A percentile compares a stretch with the other conserved stretches of the same genome.
Conservation (phyloP, 2,888 invertebrate species). For the Aphrophora alni region DNA sequence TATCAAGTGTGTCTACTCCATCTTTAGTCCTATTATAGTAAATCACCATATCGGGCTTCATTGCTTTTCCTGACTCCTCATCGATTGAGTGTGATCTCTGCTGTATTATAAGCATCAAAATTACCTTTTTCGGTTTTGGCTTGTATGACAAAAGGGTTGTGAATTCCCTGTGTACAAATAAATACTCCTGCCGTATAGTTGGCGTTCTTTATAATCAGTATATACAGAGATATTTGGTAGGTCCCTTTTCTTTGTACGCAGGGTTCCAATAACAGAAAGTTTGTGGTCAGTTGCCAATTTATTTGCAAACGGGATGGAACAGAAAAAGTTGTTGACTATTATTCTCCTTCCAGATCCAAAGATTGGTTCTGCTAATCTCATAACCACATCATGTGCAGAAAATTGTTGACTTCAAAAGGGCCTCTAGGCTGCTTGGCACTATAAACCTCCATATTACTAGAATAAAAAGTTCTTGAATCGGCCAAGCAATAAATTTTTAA, state of each 20-base stretch:
- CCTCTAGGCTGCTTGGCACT: background rate
- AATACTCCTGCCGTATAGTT: background rate
- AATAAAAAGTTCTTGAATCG: slow-evolving; percentile 9
- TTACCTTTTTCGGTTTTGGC: background rate
- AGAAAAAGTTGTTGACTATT: slow-evolving; percentile 13
- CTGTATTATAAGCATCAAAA: background rate
- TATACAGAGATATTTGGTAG: slow-evolving; percentile 4
- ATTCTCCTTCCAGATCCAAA: background rate
- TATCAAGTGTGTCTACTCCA: background rate
- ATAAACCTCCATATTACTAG: slow-evolving; percentile 14
- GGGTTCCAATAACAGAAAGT: background rate
- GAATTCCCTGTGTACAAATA: too few relatives aligned
- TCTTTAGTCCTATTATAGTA: background rate
- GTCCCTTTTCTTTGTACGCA: slow-evolving; percentile 8
- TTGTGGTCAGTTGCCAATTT: background rate
- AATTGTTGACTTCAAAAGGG: background rate
- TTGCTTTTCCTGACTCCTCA: background rate
- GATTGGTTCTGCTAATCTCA: background rate
- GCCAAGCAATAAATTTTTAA: slow-evolving; percentile 7
- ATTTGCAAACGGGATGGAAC: background rate
- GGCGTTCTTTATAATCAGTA: slow-evolving; percentile 2
- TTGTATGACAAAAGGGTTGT: background rate
- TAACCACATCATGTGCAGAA: background rate
- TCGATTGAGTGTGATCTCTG: background rate
- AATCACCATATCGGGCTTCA: background rate